phyloP scores from a whole-genome alignment of 2,888 invertebrate species.

The Deilephila porcellus region DNA sequence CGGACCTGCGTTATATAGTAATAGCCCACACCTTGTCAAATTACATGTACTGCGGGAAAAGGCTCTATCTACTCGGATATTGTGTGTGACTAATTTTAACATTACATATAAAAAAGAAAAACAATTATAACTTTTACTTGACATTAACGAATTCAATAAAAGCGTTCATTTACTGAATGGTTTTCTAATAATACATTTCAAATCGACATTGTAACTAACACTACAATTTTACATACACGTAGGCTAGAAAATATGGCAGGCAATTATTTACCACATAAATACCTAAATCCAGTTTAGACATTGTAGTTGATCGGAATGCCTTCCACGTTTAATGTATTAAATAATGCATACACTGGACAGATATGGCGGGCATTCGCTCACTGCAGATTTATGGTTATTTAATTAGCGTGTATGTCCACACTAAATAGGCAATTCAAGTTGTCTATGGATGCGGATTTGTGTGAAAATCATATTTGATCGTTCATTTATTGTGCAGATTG shows the following conservation, averaged over 20 bases:
- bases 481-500: neutral
- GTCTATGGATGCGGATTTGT: neutral
- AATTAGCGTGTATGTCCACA: slow-evolving; percentile 27
- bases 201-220: neutral
- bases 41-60: too few species aligned
- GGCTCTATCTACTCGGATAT: too few species aligned
- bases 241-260: neutral
- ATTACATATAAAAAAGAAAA: too few species aligned
- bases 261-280: slow-evolving; percentile 9
- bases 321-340: slow-evolving; percentile 15
- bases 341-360: slow-evolving; percentile 6
- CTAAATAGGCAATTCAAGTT: slow-evolving; percentile 15
- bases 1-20: too few species aligned
- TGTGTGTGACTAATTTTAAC: too few species aligned
- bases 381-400: slow-evolving; percentile 33
- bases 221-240: neutral
- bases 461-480: slow-evolving; percentile 1
- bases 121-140: too few species aligned
- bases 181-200: neutral
- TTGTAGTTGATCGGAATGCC: neutral
- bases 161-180: too few species aligned
- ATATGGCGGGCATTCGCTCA: slow-evolving; percentile 26
- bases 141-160: too few species aligned
- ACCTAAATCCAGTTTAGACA: neutral
- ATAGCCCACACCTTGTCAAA: too few species aligned